Evolutionary conservation across 2,888 invertebrate genomes (phyloP).

Genomic region (Napeogenes inachia): DNA sequence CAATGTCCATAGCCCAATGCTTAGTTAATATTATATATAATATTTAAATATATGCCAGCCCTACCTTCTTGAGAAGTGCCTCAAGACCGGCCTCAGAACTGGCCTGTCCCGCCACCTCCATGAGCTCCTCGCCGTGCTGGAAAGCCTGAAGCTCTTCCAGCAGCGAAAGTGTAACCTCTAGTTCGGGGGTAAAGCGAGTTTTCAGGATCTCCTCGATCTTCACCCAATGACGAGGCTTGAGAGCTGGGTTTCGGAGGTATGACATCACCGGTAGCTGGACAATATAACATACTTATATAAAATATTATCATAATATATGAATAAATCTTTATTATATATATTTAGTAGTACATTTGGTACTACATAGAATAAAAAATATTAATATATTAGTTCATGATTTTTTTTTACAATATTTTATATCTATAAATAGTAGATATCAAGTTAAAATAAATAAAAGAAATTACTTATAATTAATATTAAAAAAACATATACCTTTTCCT

Average conservation of each 20-base stretch:
- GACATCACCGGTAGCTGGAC: slow-evolving; percentile 84
- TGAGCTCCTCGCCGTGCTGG: slow-evolving; percentile 83
- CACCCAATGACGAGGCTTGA: slow-evolving; percentile 91
- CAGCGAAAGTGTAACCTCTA: slow-evolving; percentile 79
- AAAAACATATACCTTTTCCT: slow-evolving; percentile 79
- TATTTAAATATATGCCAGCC: background rate
- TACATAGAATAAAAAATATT: too few relatives aligned
- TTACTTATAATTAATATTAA: background rate
- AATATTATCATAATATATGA: background rate
- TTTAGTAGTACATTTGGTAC: too few relatives aligned
- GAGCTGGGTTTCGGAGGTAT: slow-evolving; percentile 86
- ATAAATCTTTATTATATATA: too few relatives aligned
- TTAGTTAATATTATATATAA: too few relatives aligned
- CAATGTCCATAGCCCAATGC: too few relatives aligned
- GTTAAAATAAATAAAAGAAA: background rate
- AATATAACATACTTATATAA: background rate
- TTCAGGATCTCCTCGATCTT: slow-evolving; percentile 84
- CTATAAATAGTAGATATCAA: too few relatives aligned
- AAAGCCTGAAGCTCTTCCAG: slow-evolving; percentile 87
- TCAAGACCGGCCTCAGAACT: slow-evolving; percentile 92
- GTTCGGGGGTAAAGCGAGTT: slow-evolving; percentile 85
- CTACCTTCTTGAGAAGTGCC: slow-evolving; percentile 84
- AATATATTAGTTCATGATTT: too few relatives aligned
- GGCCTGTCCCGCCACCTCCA: slow-evolving; percentile 92
- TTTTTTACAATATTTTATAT: too few relatives aligned